Percentiles rank a stretch among this genome's conserved stretches.
Conservation (phyloP, 2,797 vertebrate genomes). For the Sebastiscus tertius region DNA sequence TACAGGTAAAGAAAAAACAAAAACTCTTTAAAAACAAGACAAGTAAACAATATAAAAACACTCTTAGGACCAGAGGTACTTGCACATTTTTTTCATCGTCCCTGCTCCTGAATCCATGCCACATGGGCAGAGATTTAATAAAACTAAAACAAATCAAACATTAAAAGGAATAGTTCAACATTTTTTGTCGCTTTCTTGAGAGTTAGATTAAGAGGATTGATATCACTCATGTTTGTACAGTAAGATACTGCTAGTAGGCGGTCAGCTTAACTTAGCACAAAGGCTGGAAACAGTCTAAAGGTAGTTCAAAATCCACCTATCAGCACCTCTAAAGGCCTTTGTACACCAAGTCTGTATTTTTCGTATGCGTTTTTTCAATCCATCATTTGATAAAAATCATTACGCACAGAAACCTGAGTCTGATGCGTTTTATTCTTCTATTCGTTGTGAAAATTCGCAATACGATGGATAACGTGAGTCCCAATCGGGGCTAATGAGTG, state of each 20-base stretch:
- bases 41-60: constrained; percentile 34
- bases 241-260: not conserved
- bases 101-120: constrained; percentile 14
- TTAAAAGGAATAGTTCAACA: not conserved
- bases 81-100: not conserved
- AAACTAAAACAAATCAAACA: constrained; percentile 25
- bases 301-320: too few relatives aligned
- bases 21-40: constrained; percentile 5
- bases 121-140: constrained; percentile 18
- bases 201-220: not conserved
- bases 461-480: fast-evolving
- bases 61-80: constrained; percentile 3
- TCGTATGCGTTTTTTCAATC: too few relatives aligned
- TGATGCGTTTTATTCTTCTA: too few relatives aligned
- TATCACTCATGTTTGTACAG: not conserved
- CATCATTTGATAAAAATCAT: too few relatives aligned
- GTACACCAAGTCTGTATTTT: too few relatives aligned
- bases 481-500: fast-evolving
- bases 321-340: too few relatives aligned
- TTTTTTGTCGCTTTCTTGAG: not conserved
- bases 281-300: not conserved
- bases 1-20: constrained; percentile 37
- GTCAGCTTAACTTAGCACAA: not conserved
- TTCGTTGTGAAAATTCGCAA: too few relatives aligned
- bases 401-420: too few relatives aligned